Conservation (phyloP, 2,888 invertebrate genomes). For the Thecocarcelia acutangulata region DNA sequence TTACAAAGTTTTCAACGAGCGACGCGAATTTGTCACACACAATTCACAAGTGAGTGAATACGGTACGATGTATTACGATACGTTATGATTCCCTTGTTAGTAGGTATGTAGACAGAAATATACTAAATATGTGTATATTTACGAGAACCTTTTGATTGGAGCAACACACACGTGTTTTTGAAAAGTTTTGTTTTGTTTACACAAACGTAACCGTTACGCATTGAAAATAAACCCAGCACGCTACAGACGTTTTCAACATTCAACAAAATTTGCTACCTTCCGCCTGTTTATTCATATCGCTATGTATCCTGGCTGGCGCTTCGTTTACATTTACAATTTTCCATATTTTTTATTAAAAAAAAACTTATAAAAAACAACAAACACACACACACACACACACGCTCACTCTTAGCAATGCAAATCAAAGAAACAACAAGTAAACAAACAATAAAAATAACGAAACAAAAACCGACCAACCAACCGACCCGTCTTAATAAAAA, state of each 20-base stretch:
- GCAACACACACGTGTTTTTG: conserved; percentile 41
- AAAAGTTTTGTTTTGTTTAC: conserved; percentile 46
- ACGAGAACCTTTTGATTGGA: conserved; percentile 16
- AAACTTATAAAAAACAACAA: conserved; percentile 8
- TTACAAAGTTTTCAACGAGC: neutral
- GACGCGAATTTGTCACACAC: conserved; percentile 13
- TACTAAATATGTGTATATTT: neutral
- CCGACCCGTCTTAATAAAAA: neutral
- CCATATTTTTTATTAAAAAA: conserved; percentile 32
- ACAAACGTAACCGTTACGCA: conserved; percentile 30
- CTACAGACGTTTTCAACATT: conserved; percentile 27
- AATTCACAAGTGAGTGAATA: conserved; percentile 24
- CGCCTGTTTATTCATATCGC: conserved; percentile 43
- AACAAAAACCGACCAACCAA: conserved; percentile 39
- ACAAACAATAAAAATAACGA: neutral
- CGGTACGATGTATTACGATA: conserved; percentile 20
- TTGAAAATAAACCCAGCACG: conserved; percentile 30
- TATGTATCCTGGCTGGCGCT: conserved; percentile 60
- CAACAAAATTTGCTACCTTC: conserved; percentile 42
- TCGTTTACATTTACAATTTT: conserved; percentile 53
- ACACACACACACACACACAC: neutral
- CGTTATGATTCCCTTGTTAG: neutral
- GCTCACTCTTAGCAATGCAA: neutral
- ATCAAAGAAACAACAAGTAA: conserved; percentile 23
- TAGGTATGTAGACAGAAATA: conserved; percentile 11